Evolutionary conservation across 2,888 invertebrate species (phyloP).

Genomic region (Apoda limacodes): DNA sequence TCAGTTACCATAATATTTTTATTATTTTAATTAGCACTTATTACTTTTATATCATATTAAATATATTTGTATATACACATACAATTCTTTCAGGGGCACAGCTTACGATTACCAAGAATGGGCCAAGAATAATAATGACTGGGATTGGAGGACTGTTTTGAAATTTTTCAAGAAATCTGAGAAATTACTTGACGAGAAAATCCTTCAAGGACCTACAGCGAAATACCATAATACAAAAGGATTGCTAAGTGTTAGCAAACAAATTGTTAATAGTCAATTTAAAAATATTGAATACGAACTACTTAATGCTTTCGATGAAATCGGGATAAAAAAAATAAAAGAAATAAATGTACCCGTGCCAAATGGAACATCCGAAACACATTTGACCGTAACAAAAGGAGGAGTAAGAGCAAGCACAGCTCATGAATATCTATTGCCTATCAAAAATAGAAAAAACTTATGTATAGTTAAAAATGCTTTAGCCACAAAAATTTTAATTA

Average conservation of each 20-base stretch:
- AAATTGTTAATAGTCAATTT: slow-evolving; percentile 37
- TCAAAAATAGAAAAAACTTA: slow-evolving; percentile 24
- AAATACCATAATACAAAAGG: slow-evolving; percentile 7
- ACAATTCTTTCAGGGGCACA: slow-evolving; percentile 36
- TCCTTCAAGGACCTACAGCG: slow-evolving; percentile 27
- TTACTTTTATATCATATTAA: too few species aligned
- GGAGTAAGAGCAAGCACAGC: slow-evolving; percentile 10
- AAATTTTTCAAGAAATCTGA: slow-evolving; percentile 49
- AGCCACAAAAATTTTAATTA: slow-evolving; percentile 35
- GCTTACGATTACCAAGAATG: slow-evolving; percentile 49
- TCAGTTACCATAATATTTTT: too few species aligned
- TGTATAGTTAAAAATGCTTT: slow-evolving; percentile 34
- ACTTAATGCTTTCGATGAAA: slow-evolving; percentile 39
- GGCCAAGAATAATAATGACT: slow-evolving; percentile 30
- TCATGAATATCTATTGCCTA: not conserved
- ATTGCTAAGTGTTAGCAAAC: slow-evolving; percentile 37
- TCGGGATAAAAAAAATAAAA: slow-evolving; percentile 37
- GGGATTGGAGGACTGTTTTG: slow-evolving; percentile 44
- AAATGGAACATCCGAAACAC: slow-evolving; percentile 37
- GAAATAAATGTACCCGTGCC: slow-evolving; percentile 47
- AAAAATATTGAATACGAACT: slow-evolving; percentile 42
- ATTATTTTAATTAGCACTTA: too few species aligned
- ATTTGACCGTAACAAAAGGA: slow-evolving; percentile 36
- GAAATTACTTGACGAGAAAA: slow-evolving; percentile 38
- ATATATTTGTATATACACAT: too few species aligned